phyloP scores from a whole-genome alignment of 2,113 vertebrate species.

The Alaudala cheleensis region DNA sequence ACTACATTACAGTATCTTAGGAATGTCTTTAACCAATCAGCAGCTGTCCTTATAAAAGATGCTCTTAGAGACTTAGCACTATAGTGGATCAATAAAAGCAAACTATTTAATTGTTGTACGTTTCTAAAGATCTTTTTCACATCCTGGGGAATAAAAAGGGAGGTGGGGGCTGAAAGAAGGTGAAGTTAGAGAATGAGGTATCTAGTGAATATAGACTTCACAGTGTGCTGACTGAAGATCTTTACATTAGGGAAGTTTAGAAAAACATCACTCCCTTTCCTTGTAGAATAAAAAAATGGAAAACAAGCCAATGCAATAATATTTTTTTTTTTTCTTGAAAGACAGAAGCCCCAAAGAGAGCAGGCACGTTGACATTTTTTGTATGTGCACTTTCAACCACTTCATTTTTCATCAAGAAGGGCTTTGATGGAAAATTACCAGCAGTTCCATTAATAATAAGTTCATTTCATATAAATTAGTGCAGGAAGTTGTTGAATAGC shows the following conservation, averaged over 20 bases:
- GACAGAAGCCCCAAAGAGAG: neutral
- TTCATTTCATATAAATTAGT: neutral
- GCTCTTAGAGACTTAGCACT: neutral
- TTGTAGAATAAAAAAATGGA: neutral
- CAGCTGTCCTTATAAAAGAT: neutral
- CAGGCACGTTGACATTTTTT: accelerated
- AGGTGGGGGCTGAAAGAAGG: neutral
- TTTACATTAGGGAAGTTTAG: neutral
- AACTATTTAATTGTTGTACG: neutral
- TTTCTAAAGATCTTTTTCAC: neutral
- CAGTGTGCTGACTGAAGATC: neutral
- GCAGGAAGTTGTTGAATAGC: neutral
- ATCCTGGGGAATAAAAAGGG: neutral
- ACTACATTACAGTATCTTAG: accelerated
- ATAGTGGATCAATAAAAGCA: neutral
- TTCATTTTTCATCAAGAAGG: neutral
- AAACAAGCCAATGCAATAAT: neutral
- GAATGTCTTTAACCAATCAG: neutral
- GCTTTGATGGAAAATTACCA: neutral
- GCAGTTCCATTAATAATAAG: neutral
- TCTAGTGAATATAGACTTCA: neutral
- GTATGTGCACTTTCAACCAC: neutral
- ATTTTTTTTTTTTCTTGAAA: neutral
- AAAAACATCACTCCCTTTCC: neutral
- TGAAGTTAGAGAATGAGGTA: neutral